phyloP scores from a whole-genome alignment of 2,797 vertebrate species.

The Enteromius thamalakanensis region DNA sequence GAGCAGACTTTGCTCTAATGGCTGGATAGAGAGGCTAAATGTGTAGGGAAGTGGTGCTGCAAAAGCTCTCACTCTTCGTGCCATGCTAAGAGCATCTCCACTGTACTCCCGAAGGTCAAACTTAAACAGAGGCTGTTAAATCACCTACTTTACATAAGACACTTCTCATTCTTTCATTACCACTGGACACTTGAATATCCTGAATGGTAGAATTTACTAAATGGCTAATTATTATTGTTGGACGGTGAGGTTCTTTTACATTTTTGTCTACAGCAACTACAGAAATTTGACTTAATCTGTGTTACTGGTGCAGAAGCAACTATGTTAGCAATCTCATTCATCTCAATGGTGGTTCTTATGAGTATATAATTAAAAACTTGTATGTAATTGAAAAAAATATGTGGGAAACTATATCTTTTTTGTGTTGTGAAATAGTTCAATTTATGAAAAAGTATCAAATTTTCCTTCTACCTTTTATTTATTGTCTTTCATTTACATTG shows the following conservation, averaged over 20 bases:
- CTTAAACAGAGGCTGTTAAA: conserved; percentile 32
- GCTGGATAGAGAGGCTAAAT: conserved; percentile 37
- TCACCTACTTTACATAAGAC: conserved; percentile 30
- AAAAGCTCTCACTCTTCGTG: not conserved
- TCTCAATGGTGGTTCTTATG: not conserved
- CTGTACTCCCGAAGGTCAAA: conserved; percentile 33
- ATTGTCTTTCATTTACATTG: too few relatives aligned
- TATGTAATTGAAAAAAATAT: too few relatives aligned
- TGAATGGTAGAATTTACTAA: conserved; percentile 23
- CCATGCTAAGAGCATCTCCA: conserved; percentile 32
- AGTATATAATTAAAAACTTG: not conserved
- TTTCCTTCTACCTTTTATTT: too few relatives aligned
- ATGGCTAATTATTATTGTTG: conserved; percentile 21
- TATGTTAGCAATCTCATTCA: not conserved
- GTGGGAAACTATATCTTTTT: too few relatives aligned
- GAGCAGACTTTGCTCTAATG: conserved; percentile 32
- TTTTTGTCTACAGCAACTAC: not conserved
- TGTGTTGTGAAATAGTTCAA: too few relatives aligned
- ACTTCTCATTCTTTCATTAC: conserved; percentile 24
- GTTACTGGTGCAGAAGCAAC: not conserved
- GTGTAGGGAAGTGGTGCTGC: conserved; percentile 12
- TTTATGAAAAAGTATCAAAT: too few relatives aligned
- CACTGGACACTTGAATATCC: conserved; percentile 5
- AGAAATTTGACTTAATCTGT: not conserved
- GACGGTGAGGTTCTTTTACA: not conserved